Base-by-base conservation (phyloP, 2,113 vertebrate genomes). In the Penelope pileata region DNA sequence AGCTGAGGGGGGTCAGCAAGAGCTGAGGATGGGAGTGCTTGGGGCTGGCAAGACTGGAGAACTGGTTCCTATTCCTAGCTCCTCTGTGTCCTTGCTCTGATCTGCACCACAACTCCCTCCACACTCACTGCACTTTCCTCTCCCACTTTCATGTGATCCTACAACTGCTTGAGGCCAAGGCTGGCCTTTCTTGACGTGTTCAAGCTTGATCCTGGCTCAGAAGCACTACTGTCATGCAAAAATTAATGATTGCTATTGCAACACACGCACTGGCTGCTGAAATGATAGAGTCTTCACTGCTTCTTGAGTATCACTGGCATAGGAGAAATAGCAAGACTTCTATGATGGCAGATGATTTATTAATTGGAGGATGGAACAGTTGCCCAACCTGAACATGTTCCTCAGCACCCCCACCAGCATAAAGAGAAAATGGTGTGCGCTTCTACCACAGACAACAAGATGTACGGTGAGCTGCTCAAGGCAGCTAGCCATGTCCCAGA, bases 21-120 rank as follows among this genome's bases (percentile, higher is more conserved):
- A 27, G 53, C 22, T 51, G 26, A 30, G 50, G 54, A 16, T 4
- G 22, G 29, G 45, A 10, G 62, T 30, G 66, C 18, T 43, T 29
- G 7, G 26, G 54, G 38, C 38, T 42, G 43, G 29, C 36, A 26
- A 74, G 22, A 51, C 47, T 36, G n/a, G 32, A 69, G 67, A 54
- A 63, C 1, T 2, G 30, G 36, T 36, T 66, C 50, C 73, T 42
- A 7, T 29, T n/a, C 50, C 42, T 7, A 48, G 38, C n/a, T 59
- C 43, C 69, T n/a, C 59, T 1, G 0, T 3, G 24, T 32, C 53
- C 66, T 53, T 0, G 1, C 26, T 36, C 60, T 53, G 43, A 77
- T 64, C 30, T 17, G 34, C 29, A 10, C 76, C 26, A 40, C 29
- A 16, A 6, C 16, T 40, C 50, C 38, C 38, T 53, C 45, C 29